Percentiles rank a stretch among this genome's conserved stretches.
Conservation (phyloP, 2,888 invertebrate genomes). For the Melikaiella ostensackeni region DNA sequence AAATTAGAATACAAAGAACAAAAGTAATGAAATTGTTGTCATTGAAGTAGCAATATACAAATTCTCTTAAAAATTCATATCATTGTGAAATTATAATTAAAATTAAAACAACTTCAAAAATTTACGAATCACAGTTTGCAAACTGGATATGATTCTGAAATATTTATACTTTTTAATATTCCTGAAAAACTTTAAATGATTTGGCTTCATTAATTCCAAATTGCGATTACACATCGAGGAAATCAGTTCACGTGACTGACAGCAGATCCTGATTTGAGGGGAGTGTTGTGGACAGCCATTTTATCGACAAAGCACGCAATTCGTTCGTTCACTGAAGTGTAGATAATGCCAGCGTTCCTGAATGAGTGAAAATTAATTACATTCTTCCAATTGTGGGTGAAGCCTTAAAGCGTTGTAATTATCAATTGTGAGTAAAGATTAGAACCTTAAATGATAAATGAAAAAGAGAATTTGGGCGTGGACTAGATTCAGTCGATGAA, state of each 20-base stretch:
- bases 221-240: background rate
- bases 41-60: too few species aligned
- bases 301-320: conserved; percentile 25
- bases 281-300: conserved; percentile 18
- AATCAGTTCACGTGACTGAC: conserved; percentile 1
- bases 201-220: background rate
- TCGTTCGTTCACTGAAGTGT: conserved; percentile 18
- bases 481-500: background rate
- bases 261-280: conserved; percentile 5
- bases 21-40: too few species aligned
- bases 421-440: background rate
- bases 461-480: background rate
- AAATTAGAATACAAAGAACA: too few species aligned
- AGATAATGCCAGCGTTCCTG: background rate
- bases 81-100: too few species aligned
- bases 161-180: background rate
- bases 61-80: too few species aligned
- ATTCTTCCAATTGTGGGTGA: background rate
- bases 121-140: too few species aligned
- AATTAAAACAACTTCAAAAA: too few species aligned
- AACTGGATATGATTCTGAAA: background rate
- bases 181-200: background rate
- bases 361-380: conserved; percentile 8
- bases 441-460: background rate
- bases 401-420: background rate